These are phyloP conservation scores for Schizothorax lantsangensis DNA, from an alignment of 2,797 vertebrate genomes.

Conservation along the genomic window DNA sequence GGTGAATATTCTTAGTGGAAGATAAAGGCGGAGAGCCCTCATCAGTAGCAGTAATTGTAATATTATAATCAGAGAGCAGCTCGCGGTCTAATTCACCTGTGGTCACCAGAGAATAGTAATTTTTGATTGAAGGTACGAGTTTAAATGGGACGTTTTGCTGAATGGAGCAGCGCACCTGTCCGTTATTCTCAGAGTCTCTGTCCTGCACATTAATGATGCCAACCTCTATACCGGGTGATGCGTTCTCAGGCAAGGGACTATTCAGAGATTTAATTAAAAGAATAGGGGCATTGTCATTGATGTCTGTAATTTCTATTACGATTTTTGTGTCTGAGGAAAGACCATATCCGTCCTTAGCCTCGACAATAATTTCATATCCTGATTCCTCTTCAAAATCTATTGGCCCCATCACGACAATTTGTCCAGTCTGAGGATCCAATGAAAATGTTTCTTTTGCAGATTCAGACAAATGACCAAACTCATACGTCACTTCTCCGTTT, in stretches of 20 bases:
- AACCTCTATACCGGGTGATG: constrained; percentile 52
- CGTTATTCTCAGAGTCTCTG: constrained; percentile 65
- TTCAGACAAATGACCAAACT: constrained; percentile 68
- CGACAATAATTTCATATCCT: constrained; percentile 71
- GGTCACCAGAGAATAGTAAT: constrained; percentile 62
- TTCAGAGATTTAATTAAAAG: constrained; percentile 64
- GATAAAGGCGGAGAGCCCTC: constrained; percentile 67
- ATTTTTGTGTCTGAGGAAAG: constrained; percentile 69
- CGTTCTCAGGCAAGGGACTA: constrained; percentile 60
- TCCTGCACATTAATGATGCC: constrained; percentile 68
- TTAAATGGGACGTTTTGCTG: constrained; percentile 55
- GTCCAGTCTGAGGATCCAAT: constrained; percentile 67
- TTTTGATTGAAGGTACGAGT: constrained; percentile 54
- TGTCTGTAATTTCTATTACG: constrained; percentile 70
- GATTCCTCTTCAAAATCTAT: constrained; percentile 72
- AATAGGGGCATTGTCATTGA: constrained; percentile 73
- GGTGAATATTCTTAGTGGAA: neutral
- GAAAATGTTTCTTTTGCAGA: constrained; percentile 62
- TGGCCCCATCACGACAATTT: constrained; percentile 62
- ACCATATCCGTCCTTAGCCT: constrained; percentile 73
- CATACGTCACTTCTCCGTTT: constrained; percentile 72
- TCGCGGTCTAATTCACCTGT: constrained; percentile 68
- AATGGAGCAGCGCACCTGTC: constrained; percentile 58
- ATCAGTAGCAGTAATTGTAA: constrained; percentile 71
- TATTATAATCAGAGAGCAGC: constrained; percentile 66